Percentiles rank a stretch among this genome's conserved stretches.
Conservation (phyloP, 2,888 invertebrate genomes). For the Hirtodrosophila confusa region DNA sequence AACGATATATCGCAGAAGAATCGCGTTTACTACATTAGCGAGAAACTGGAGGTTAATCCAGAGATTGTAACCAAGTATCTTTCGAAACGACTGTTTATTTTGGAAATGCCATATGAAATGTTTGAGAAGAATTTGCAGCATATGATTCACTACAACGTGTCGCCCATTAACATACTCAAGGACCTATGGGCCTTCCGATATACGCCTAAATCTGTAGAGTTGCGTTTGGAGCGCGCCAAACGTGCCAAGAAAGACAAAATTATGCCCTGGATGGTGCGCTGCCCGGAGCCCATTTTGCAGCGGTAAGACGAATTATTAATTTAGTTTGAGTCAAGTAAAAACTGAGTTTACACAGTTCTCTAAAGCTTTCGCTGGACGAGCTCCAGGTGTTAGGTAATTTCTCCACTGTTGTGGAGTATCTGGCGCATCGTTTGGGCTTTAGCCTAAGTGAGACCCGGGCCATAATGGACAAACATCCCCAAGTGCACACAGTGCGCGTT, state of each 20-base stretch:
- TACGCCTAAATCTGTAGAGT: constrained; percentile 85
- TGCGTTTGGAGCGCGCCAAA: constrained; percentile 85
- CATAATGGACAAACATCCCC: constrained; percentile 85
- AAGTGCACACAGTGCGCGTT: constrained; percentile 85
- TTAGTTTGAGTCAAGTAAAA: neutral
- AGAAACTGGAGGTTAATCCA: constrained; percentile 85
- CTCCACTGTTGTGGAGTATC: constrained; percentile 85
- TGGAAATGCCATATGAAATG: constrained; percentile 86
- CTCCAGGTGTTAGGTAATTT: constrained; percentile 85
- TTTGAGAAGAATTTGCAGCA: constrained; percentile 85
- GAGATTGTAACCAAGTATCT: constrained; percentile 84
- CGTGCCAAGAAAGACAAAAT: constrained; percentile 85
- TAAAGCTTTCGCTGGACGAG: constrained; percentile 80
- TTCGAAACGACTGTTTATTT: constrained; percentile 85
- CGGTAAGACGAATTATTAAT: constrained; percentile 83
- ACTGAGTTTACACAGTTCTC: constrained; percentile 70
- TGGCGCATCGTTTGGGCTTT: constrained; percentile 85
- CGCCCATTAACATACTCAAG: constrained; percentile 85
- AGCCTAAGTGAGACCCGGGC: constrained; percentile 84
- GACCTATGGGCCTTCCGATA: constrained; percentile 88
- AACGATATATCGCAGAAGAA: constrained; percentile 84
- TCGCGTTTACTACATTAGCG: constrained; percentile 86
- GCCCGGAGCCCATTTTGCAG: constrained; percentile 86
- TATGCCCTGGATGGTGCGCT: constrained; percentile 89
- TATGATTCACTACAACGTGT: constrained; percentile 86